Evolutionary conservation across 1,140 invertebrate genomes (phyloP).

Genomic region (Whitmania pigra): DNA sequence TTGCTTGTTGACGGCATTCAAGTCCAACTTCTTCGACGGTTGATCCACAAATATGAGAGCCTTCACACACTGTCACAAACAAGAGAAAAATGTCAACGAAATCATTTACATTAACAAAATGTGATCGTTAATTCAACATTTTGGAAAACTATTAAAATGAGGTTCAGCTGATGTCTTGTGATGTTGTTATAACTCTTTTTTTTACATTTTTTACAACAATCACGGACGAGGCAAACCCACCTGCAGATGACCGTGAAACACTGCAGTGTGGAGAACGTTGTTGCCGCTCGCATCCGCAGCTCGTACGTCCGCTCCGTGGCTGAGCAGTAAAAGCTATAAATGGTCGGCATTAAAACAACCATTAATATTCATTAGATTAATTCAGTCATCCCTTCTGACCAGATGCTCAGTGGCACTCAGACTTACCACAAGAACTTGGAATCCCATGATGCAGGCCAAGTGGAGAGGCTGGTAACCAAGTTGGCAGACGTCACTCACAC

Average conservation of each 20-base stretch:
- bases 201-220: no score
- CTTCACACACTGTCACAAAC: constrained; percentile 14
- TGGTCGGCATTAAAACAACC: neutral
- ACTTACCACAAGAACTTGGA: constrained; percentile 17
- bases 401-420: neutral
- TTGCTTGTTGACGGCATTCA: neutral
- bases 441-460: constrained; percentile 31
- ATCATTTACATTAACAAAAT: neutral
- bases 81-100: neutral
- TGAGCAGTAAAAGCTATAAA: constrained; percentile 12
- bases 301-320: neutral
- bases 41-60: constrained; percentile 14
- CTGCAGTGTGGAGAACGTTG: constrained; percentile 13
- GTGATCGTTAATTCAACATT: no score
- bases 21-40: neutral
- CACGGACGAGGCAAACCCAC: neutral
- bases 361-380: neutral
- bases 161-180: no score
- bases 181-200: no score
- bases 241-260: neutral
- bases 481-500: constrained; percentile 27
- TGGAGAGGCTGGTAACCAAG: constrained; percentile 32
- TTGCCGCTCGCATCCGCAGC: neutral
- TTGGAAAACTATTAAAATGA: no score
- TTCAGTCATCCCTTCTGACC: no score